A percentile compares a stretch with the other conserved stretches of the same genome.
These are phyloP conservation scores for Clarias macrocephalus DNA, from an alignment of 2,113 vertebrate species.

Conservation along the genomic window DNA sequence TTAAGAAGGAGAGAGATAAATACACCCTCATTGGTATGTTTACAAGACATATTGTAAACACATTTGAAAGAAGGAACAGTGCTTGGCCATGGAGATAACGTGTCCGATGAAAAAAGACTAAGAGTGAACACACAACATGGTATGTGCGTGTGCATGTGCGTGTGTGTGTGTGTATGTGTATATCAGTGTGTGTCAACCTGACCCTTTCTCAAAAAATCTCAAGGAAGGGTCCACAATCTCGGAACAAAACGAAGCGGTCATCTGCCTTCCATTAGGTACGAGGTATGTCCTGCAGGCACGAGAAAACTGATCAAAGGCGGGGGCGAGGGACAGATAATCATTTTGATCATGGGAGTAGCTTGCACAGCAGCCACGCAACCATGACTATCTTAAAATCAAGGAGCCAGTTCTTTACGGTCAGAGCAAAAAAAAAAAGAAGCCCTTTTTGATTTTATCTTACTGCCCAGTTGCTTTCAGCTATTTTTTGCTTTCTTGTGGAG, in stretches of 20 bases:
- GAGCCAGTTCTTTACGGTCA: slow-evolving; percentile 33
- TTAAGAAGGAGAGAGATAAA: not conserved
- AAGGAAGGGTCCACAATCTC: slow-evolving; percentile 12
- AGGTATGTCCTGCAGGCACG: slow-evolving; percentile 32
- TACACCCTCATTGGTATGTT: slow-evolving; percentile 41
- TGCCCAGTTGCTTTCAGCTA: slow-evolving; percentile 31
- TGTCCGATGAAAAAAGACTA: slow-evolving; percentile 7
- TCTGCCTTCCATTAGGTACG: slow-evolving; percentile 54
- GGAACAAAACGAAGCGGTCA: slow-evolving; percentile 36
- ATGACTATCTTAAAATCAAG: slow-evolving; percentile 47
- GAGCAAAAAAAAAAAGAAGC: not conserved
- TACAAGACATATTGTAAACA: slow-evolving; percentile 7
- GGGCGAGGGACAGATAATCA: slow-evolving; percentile 33
- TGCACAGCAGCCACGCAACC: slow-evolving; percentile 29
- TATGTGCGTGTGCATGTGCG: too few relatives aligned
- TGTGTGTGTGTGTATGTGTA: too few relatives aligned
- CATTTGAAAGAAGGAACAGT: not conserved
- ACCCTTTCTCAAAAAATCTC: slow-evolving; percentile 32
- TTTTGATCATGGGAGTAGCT: slow-evolving; percentile 48
- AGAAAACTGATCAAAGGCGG: slow-evolving; percentile 45
- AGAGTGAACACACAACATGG: not conserved
- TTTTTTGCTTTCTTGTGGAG: not conserved
- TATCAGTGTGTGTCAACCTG: too few relatives aligned
- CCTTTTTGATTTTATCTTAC: slow-evolving; percentile 40
- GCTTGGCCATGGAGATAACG: not conserved